Evolutionary conservation across 2,888 invertebrate species (phyloP).

Genomic region (Escarpia spicata): DNA sequence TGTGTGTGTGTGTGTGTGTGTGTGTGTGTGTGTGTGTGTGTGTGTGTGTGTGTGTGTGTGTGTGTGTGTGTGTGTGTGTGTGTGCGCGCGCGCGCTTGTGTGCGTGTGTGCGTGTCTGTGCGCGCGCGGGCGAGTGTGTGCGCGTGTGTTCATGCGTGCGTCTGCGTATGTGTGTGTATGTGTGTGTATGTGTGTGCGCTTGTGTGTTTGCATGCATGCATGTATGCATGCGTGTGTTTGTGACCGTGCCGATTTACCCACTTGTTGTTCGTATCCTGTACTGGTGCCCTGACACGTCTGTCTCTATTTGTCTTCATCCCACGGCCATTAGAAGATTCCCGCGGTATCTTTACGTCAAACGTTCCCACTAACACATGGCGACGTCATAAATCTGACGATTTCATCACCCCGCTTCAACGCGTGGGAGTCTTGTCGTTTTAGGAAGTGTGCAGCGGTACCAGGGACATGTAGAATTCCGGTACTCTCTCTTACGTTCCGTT

Average conservation of each 20-base stretch:
- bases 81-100: conserved; percentile 26
- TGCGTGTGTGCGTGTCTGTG: not conserved
- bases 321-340: not conserved
- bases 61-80: conserved; percentile 30
- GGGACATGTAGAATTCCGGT: not conserved
- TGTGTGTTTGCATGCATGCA: not conserved
- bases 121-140: too few relatives aligned
- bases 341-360: not conserved
- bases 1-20: conserved; percentile 29
- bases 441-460: not conserved
- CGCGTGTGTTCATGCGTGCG: too few relatives aligned
- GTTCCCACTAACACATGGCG: not conserved
- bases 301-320: not conserved
- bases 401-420: not conserved
- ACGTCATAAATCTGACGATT: not conserved
- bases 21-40: conserved; percentile 27
- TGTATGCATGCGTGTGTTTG: not conserved
- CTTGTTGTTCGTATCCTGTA: not conserved
- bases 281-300: not conserved
- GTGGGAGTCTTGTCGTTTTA: not conserved
- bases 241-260: not conserved
- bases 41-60: conserved; percentile 26
- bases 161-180: too few relatives aligned
- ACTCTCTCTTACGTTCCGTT: not conserved
- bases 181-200: too few relatives aligned